These are phyloP conservation scores for Intellagama lesueurii DNA, from an alignment of 2,797 vertebrate genomes.

Conservation along the genomic window DNA sequence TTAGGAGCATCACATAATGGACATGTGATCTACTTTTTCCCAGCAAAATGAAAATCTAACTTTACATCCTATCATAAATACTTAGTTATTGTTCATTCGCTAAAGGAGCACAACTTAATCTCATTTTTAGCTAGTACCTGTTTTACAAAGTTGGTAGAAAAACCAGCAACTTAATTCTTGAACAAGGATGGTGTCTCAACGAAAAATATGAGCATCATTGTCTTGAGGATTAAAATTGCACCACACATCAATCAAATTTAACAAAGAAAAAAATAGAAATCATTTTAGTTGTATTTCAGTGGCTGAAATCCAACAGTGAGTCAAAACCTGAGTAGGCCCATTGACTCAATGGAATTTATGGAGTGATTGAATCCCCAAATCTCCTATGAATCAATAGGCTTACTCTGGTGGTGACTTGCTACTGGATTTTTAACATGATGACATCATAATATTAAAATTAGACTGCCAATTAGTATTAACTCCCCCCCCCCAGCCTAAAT, in stretches of 20 bases:
- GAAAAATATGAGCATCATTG: not conserved
- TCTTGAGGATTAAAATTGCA: not conserved
- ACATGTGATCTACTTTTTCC: not conserved
- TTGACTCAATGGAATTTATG: too few species aligned
- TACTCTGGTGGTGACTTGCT: too few species aligned
- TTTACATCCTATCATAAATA: not conserved
- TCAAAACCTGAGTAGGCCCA: too few species aligned
- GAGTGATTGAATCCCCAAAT: too few species aligned
- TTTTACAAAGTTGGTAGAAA: not conserved
- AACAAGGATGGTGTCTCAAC: not conserved
- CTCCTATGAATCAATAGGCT: too few species aligned
- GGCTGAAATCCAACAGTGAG: too few species aligned
- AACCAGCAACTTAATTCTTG: not conserved
- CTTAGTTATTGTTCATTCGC: not conserved
- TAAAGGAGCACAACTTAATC: not conserved
- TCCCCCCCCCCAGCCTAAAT: not conserved
- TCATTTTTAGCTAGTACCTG: not conserved
- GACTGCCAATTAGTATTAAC: not conserved
- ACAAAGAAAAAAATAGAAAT: too few species aligned
- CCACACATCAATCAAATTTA: too few species aligned
- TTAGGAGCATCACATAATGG: not conserved
- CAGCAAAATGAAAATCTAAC: not conserved
- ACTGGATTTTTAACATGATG: not conserved
- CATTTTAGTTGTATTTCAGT: too few species aligned
- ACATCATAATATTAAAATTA: not conserved